These are phyloP conservation scores for Meloidogyne floridensis DNA, from an alignment of 1,140 invertebrate species.

Conservation along the genomic window DNA sequence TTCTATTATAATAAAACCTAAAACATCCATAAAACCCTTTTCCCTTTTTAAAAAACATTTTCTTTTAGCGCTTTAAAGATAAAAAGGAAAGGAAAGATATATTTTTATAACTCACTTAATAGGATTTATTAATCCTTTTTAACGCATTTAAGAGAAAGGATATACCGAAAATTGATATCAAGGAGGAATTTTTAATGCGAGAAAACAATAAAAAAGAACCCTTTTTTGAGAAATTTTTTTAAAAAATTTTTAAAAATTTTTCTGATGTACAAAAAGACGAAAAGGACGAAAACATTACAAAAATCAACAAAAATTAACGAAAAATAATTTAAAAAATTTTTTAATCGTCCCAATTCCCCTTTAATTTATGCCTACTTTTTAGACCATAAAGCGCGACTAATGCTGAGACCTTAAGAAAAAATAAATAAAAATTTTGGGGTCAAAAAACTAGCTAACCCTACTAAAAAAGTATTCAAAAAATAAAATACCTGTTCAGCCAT, in stretches of 20 bases:
- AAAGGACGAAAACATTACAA: neutral
- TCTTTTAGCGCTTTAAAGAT: neutral
- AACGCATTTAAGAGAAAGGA: neutral
- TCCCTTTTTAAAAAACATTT: neutral
- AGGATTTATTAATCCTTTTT: neutral
- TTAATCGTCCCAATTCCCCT: conserved; percentile 58
- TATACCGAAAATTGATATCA: neutral
- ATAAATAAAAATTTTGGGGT: neutral
- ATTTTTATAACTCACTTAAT: conserved; percentile 10
- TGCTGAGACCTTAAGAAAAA: conserved; percentile 34
- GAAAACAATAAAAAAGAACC: neutral
- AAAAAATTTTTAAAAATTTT: neutral
- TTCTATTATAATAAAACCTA: neutral
- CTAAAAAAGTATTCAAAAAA: neutral
- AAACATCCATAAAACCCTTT: conserved; percentile 5
- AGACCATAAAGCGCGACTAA: conserved; percentile 59
- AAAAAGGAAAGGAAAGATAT: neutral
- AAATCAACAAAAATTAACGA: neutral
- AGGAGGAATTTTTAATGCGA: neutral
- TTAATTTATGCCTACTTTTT: conserved; percentile 41
- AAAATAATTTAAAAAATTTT: conserved; percentile 14
- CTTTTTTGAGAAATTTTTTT: neutral
- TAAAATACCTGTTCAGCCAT: conserved; percentile 63
- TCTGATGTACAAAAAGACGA: neutral
- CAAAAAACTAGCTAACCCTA: no score